Conservation (phyloP, 2,888 invertebrate genomes). For the Stenichneumon culpator region DNA sequence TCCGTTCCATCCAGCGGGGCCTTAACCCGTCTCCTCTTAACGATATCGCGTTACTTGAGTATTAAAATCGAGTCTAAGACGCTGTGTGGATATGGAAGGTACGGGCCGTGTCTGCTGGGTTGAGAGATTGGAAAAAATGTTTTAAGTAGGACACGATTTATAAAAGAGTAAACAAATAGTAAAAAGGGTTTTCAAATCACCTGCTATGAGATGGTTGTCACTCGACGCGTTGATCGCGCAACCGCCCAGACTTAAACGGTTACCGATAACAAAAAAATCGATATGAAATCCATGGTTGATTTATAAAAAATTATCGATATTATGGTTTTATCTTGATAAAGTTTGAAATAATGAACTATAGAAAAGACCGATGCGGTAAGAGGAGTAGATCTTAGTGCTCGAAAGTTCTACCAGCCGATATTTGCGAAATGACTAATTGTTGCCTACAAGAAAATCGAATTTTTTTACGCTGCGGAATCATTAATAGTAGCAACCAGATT, state of each 20-base stretch:
- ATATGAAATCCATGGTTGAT: too few relatives aligned
- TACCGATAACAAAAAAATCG: too few relatives aligned
- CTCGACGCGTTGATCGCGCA: not conserved
- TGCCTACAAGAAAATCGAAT: too few relatives aligned
- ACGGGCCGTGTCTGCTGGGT: not conserved
- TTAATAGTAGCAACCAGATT: too few relatives aligned
- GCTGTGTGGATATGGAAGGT: conserved; percentile 29
- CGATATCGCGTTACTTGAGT: conserved; percentile 74
- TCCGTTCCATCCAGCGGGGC: conserved; percentile 10
- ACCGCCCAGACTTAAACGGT: not conserved
- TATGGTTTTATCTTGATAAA: too few relatives aligned
- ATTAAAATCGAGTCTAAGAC: conserved; percentile 59
- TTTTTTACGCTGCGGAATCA: too few relatives aligned
- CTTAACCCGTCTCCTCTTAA: conserved; percentile 67
- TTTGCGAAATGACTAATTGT: too few relatives aligned
- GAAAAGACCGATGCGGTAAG: too few relatives aligned
- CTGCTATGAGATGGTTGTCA: not conserved
- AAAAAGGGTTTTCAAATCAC: conserved; percentile 3
- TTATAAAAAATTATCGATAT: too few relatives aligned
- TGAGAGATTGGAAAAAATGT: conserved; percentile 10
- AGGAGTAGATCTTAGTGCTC: too few relatives aligned
- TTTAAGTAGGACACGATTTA: not conserved
- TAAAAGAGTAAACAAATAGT: conserved; percentile 15
- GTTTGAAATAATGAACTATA: too few relatives aligned
- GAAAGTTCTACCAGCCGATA: too few relatives aligned